Evolutionary conservation across 2,888 invertebrate genomes (phyloP), one percentile per base, ranked within the genome.

Genomic region (Megaustenia siamemsis): DNA sequence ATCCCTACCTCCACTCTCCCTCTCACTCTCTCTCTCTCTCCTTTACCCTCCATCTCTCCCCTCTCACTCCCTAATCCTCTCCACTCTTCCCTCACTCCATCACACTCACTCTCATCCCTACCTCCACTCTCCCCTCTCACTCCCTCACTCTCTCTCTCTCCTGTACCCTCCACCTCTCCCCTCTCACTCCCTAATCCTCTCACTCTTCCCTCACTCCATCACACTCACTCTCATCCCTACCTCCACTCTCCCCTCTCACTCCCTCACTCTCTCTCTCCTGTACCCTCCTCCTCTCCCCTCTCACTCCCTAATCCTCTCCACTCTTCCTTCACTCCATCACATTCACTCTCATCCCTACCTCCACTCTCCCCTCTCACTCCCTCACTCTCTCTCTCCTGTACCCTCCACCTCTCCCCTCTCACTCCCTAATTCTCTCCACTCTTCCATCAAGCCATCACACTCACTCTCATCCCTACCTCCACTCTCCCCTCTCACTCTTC

Each of bases 301-400:
- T 68, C 8, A 68, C 63, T 24, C 63, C 68, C 68, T 21, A 6
- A n/a, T n/a, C n/a, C n/a, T n/a, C n/a, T n/a, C n/a, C n/a, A 28
- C 28, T 10, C 68, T 21, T 68, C 8, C 28, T 10, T 21, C 32
- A 10, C 8, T 32, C 35, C 12, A 73, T 81, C 73, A 80, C 84
- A 73, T 49, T 68, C 82, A 86, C 32, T 21, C 35, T 28, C 8
- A 68, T 21, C 35, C 35, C 35, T 0, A 68, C 68, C 28, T 10
- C 21, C 28, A 68, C 68, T 35, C 68, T 68, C 8, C 8, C 88
- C 87, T 87, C 84, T 86, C 87, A 85, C 86, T 86, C 86, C 87
- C 85, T 84, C 84, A 71, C 71, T 79, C 45, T n/a, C n/a, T n/a
- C n/a, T n/a, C n/a, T n/a, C n/a, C n/a, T n/a, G n/a, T 53, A 32